Evolutionary conservation across 2,113 vertebrate species (phyloP).

Genomic region (Erpornis zantholeuca): DNA sequence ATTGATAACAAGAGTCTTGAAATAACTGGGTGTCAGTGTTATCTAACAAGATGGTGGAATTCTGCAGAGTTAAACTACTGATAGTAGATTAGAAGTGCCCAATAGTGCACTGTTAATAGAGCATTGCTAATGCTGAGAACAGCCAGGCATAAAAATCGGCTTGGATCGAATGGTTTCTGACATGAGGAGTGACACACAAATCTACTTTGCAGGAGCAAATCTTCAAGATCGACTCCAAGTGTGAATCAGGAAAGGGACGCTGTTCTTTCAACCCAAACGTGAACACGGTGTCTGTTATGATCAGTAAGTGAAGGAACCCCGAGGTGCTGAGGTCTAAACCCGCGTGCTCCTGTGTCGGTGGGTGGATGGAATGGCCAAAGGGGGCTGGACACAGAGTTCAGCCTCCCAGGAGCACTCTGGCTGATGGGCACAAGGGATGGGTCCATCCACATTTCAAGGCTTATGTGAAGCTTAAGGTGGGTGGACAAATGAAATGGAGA

Average conservation of each 20-base stretch:
- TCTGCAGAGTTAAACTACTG: background rate
- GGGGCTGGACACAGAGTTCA: background rate
- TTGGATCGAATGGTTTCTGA: background rate
- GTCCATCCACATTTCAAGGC: background rate
- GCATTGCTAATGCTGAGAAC: background rate
- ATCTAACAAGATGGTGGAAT: background rate
- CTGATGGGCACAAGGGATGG: background rate
- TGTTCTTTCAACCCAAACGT: conserved; percentile 97
- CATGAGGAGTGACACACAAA: background rate
- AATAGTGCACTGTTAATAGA: background rate
- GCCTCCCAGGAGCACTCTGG: background rate
- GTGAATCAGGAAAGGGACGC: conserved; percentile 94
- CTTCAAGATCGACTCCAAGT: conserved; percentile 90
- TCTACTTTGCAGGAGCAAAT: conserved; percentile 85
- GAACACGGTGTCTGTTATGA: conserved; percentile 96
- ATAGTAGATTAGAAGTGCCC: background rate
- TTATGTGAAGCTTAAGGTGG: background rate
- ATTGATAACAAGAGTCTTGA: background rate
- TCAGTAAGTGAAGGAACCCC: conserved; percentile 84
- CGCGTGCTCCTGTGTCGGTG: accelerated
- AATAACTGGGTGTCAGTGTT: background rate
- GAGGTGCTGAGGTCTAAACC: background rate
- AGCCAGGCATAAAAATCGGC: background rate
- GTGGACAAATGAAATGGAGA: background rate
- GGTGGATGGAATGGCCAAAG: background rate